These are phyloP conservation scores for Actinia tenebrosa DNA, from an alignment of 64 coral and sea anemone genomes.

Conservation along the genomic window DNA sequence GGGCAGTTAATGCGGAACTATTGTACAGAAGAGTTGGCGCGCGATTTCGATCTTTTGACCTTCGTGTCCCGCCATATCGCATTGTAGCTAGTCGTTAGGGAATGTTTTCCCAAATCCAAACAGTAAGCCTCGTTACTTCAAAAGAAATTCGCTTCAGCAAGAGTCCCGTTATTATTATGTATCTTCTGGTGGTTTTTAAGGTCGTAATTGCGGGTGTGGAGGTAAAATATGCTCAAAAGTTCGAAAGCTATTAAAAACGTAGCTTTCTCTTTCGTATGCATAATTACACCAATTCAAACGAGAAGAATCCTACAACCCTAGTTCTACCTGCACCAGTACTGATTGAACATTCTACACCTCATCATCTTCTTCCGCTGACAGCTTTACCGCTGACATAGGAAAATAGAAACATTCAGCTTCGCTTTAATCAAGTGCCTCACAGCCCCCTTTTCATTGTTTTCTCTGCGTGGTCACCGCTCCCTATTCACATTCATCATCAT, in stretches of 20 bases:
- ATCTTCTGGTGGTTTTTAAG: neutral
- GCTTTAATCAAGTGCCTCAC: too few relatives aligned
- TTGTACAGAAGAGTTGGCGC: neutral
- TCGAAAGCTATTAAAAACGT: constrained; percentile 8
- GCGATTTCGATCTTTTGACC: constrained; percentile 2
- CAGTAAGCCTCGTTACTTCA: neutral
- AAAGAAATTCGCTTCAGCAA: neutral
- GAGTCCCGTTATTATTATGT: neutral
- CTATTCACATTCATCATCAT: too few relatives aligned
- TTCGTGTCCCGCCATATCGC: neutral
- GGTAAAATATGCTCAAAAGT: neutral
- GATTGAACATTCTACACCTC: too few relatives aligned
- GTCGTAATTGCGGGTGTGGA: neutral
- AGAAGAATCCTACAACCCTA: too few relatives aligned
- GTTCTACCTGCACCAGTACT: too few relatives aligned
- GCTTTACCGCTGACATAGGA: too few relatives aligned
- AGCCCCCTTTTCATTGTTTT: too few relatives aligned
- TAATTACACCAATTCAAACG: neutral
- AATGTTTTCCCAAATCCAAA: neutral
- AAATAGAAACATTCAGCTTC: too few relatives aligned
- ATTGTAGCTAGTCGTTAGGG: neutral
- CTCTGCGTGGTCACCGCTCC: too few relatives aligned
- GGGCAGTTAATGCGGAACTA: neutral
- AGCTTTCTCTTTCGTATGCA: neutral
- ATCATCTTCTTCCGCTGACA: too few relatives aligned